phyloP scores from a whole-genome alignment of 2,797 vertebrate genomes.

The Hipposideros larvatus region DNA sequence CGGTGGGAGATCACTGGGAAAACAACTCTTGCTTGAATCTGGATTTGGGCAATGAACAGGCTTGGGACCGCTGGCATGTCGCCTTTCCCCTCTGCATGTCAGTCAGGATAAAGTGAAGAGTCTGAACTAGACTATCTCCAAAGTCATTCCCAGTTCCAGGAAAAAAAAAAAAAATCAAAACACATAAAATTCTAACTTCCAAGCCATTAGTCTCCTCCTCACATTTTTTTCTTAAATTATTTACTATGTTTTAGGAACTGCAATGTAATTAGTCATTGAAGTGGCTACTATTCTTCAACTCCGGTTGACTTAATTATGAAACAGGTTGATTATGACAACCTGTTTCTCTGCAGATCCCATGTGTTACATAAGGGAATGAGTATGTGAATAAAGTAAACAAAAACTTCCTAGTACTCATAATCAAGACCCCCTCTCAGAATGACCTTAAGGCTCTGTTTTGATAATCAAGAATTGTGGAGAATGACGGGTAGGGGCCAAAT shows the following conservation, averaged over 20 bases:
- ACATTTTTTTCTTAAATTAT: slow-evolving; percentile 34
- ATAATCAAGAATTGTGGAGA: neutral
- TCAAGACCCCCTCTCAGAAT: neutral
- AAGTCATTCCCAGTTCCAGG: slow-evolving; percentile 3
- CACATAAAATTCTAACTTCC: slow-evolving; percentile 5
- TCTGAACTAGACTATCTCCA: neutral
- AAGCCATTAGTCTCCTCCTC: neutral
- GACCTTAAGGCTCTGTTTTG: neutral
- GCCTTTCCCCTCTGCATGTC: neutral
- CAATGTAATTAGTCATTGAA: neutral
- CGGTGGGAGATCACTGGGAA: neutral
- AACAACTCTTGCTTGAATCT: rapidly evolving
- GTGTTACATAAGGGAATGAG: neutral
- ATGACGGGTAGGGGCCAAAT: neutral
- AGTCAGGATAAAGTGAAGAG: neutral
- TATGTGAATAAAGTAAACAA: slow-evolving; percentile 25
- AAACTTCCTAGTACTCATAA: neutral
- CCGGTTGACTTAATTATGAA: neutral
- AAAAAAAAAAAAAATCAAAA: neutral
- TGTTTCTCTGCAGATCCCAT: neutral
- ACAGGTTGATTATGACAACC: neutral
- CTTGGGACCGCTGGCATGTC: rapidly evolving
- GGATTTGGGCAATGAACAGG: neutral
- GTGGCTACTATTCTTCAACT: neutral
- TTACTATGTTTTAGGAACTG: neutral